phyloP scores from a whole-genome alignment of 2,888 invertebrate genomes.

The Noctua pronuba region DNA sequence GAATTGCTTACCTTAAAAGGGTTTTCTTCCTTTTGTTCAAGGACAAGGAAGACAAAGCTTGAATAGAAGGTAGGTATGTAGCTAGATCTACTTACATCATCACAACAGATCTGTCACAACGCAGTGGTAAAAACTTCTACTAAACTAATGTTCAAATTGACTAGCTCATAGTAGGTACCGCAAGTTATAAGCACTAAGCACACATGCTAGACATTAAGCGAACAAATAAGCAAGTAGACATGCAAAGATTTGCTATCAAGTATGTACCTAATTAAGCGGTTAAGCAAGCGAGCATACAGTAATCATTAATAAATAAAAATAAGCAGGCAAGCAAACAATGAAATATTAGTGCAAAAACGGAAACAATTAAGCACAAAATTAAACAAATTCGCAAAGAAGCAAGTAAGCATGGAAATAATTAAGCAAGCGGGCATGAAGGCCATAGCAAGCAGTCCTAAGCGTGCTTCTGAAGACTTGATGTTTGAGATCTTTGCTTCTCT shows the following conservation, averaged over 20 bases:
- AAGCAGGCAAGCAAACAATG: background rate
- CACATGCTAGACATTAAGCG: slow-evolving; percentile 10
- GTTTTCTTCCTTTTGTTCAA: background rate
- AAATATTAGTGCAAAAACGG: background rate
- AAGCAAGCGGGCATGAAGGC: background rate
- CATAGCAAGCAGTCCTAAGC: background rate
- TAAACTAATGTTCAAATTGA: background rate
- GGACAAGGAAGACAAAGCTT: background rate
- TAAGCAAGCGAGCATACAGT: background rate
- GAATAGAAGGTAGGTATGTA: background rate
- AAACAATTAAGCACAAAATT: background rate
- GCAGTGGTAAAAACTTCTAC: background rate
- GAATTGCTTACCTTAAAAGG: background rate
- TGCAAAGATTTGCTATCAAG: background rate
- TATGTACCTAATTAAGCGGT: background rate
- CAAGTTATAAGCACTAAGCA: slow-evolving; percentile 12
- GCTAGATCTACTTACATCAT: background rate
- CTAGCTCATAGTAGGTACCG: background rate
- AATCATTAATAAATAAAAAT: slow-evolving; percentile 2
- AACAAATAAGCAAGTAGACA: background rate
- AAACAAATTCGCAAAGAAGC: background rate
- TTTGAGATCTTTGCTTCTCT: background rate
- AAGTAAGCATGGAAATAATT: background rate
- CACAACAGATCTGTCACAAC: background rate
- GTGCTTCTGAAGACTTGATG: background rate